Evolutionary conservation across 2,797 vertebrate species (phyloP).

Genomic region (Rhynchotus rufescens): DNA sequence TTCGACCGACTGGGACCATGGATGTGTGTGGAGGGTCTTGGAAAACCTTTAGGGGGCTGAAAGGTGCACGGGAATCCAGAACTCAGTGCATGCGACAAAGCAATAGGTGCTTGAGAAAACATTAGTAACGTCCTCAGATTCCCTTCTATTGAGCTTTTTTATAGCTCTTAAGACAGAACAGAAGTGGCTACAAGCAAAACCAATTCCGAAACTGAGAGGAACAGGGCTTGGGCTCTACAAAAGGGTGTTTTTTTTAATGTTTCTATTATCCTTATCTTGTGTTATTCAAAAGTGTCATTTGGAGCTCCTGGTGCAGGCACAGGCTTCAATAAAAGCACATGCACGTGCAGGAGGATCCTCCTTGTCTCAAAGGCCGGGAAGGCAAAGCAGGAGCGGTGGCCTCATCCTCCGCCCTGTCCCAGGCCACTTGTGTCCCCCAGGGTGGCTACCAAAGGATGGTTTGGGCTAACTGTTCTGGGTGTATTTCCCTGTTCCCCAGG

Average conservation of each 20-base stretch:
- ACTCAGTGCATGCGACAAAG: constrained; percentile 29
- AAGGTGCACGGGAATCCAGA: constrained; percentile 48
- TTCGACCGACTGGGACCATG: background rate
- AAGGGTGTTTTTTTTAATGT: constrained; percentile 49
- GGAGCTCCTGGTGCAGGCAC: constrained; percentile 11
- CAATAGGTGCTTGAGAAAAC: constrained; percentile 25
- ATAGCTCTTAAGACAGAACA: constrained; percentile 49
- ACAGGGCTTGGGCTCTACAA: background rate
- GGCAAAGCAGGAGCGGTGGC: background rate
- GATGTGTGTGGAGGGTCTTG: background rate
- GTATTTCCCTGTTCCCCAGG: rapidly evolving
- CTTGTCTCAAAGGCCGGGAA: background rate
- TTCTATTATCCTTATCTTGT: constrained; percentile 70
- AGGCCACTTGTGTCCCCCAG: no score
- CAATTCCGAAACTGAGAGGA: constrained; percentile 50
- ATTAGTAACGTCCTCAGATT: constrained; percentile 41
- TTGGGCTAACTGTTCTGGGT: background rate
- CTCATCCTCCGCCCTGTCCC: background rate
- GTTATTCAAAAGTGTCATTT: constrained; percentile 67
- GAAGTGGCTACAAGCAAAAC: constrained; percentile 56
- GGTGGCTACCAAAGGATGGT: no score
- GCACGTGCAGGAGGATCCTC: constrained; percentile 16
- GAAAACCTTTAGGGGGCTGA: background rate
- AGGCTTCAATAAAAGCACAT: constrained; percentile 32
- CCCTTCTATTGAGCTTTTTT: background rate